Conservation (phyloP, 2,888 invertebrate species). For the Drosophila rubida region DNA sequence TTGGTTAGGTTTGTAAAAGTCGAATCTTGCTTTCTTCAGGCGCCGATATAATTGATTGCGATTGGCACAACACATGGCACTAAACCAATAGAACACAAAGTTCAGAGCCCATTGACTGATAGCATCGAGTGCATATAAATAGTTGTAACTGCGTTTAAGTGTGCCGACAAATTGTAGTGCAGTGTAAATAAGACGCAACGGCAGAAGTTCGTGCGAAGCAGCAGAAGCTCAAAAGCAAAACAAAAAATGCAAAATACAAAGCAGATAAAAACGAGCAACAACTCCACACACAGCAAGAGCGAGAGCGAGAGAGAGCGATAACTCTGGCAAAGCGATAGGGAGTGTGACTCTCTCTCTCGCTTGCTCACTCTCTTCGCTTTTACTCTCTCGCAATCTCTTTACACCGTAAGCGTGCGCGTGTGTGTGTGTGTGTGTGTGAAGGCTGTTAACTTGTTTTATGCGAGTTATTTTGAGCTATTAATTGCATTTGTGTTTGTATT, state of each 20-base stretch:
- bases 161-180: slow-evolving; percentile 63
- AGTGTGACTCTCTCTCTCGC: slow-evolving; percentile 2
- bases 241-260: slow-evolving; percentile 60
- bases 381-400: slow-evolving; percentile 8
- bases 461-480: slow-evolving; percentile 32
- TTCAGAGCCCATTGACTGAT: slow-evolving; percentile 52
- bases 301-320: slow-evolving; percentile 17
- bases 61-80: not conserved
- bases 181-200: slow-evolving; percentile 50
- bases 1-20: not conserved
- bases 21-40: not conserved
- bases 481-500: slow-evolving; percentile 43
- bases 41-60: slow-evolving; percentile 26
- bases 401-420: not conserved
- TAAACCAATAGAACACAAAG: slow-evolving; percentile 30
- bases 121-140: slow-evolving; percentile 40
- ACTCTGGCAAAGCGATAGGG: not conserved
- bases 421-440: slow-evolving; percentile 27
- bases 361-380: slow-evolving; percentile 5
- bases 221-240: slow-evolving; percentile 68
- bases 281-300: too few species aligned
- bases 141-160: slow-evolving; percentile 65
- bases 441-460: slow-evolving; percentile 43
- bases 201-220: slow-evolving; percentile 25
- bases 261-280: slow-evolving; percentile 10